Conservation (phyloP, 2,797 vertebrate species). For the Danio albolineatus region DNA sequence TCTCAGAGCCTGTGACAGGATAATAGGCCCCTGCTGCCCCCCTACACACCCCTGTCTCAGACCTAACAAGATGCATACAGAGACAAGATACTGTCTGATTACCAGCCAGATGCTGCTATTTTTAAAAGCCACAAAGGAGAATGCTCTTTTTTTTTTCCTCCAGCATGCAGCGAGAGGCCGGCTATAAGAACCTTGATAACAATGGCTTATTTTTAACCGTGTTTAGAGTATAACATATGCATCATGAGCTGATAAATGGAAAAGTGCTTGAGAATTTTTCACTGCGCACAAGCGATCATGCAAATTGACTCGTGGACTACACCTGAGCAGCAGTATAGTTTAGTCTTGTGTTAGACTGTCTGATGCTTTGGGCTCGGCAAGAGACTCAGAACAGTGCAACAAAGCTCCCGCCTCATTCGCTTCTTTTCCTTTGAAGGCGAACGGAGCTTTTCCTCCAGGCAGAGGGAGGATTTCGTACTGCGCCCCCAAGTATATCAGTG, state of each 20-base stretch:
- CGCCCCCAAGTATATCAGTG: conserved; percentile 3
- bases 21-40: conserved; percentile 42
- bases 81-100: conserved; percentile 37
- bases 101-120: conserved; percentile 36
- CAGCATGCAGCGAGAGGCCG: neutral
- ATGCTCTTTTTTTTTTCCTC: conserved; percentile 29
- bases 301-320: conserved; percentile 23
- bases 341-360: conserved; percentile 13
- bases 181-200: conserved; percentile 43
- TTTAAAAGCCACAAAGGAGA: conserved; percentile 49
- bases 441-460: conserved; percentile 42
- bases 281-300: conserved; percentile 32
- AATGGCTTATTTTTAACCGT: conserved; percentile 47
- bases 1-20: conserved; percentile 43
- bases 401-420: conserved; percentile 33
- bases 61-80: conserved; percentile 41
- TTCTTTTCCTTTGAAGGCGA: conserved; percentile 45
- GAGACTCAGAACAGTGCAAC: neutral
- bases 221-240: conserved; percentile 60
- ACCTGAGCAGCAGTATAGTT: conserved; percentile 4
- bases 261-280: conserved; percentile 6
- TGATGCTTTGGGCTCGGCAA: neutral
- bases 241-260: conserved; percentile 37
- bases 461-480: conserved; percentile 17
- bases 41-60: conserved; percentile 31